These are phyloP conservation scores for Galerucella calmariensis DNA, from an alignment of 2,888 invertebrate genomes.

Conservation along the genomic window DNA sequence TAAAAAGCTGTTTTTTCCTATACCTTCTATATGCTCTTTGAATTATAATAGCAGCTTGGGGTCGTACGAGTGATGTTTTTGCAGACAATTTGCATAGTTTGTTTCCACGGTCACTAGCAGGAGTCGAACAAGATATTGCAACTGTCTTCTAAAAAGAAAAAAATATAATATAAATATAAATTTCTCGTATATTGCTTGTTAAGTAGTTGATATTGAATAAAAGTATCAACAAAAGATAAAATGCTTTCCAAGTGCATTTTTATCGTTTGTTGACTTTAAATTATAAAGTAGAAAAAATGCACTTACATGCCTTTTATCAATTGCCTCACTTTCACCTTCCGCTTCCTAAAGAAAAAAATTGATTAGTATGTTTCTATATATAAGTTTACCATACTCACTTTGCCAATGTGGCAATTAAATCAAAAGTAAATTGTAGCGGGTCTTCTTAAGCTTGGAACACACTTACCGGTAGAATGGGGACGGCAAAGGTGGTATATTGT, in stretches of 20 bases:
- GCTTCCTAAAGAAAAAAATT: not conserved
- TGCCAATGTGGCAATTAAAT: too few species aligned
- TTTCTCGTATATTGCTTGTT: not conserved
- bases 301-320: conserved; percentile 55
- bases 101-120: not conserved
- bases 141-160: conserved; percentile 10
- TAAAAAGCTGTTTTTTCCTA: conserved; percentile 29
- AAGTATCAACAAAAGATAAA: conserved; percentile 33
- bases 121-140: not conserved
- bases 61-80: conserved; percentile 10
- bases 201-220: not conserved
- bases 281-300: conserved; percentile 41
- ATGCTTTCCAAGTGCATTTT: conserved; percentile 35
- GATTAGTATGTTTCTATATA: not conserved
- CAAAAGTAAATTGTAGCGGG: too few species aligned
- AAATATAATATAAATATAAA: not conserved
- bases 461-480: too few species aligned
- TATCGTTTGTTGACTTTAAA: conserved; percentile 39
- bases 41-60: conserved; percentile 43
- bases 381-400: not conserved
- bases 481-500: too few species aligned
- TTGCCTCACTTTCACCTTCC: conserved; percentile 43
- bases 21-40: conserved; percentile 45
- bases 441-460: too few species aligned
- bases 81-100: not conserved